Percentiles rank a stretch among this genome's conserved stretches.
Conservation (phyloP, 2,888 invertebrate species). For the Emmelina monodactyla region DNA sequence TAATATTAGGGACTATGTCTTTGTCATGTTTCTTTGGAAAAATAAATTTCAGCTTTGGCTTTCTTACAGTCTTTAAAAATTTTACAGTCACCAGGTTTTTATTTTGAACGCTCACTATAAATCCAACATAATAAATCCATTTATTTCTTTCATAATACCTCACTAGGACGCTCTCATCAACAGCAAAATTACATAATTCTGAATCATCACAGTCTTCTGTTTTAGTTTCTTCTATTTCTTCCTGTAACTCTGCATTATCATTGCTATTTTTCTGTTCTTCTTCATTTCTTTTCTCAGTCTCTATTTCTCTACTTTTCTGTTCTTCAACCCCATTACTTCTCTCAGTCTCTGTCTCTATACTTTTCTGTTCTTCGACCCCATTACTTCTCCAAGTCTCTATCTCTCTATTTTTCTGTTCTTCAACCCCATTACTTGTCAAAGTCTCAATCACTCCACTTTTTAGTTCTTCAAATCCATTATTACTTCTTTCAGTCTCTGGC, state of each 20-base stretch:
- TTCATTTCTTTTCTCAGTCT: neutral
- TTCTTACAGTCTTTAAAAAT: neutral
- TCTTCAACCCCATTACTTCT: neutral
- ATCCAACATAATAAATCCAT: neutral
- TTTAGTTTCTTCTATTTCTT: constrained; percentile 5
- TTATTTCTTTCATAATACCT: constrained; percentile 1
- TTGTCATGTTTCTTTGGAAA: neutral
- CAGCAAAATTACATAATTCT: constrained; percentile 2
- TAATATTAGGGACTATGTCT: neutral
- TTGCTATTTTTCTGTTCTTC: neutral
- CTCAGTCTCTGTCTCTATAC: constrained; percentile 4
- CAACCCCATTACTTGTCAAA: too few species aligned
- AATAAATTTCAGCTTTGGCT: neutral
- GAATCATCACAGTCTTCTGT: constrained; percentile 3
- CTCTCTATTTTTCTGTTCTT: too few species aligned
- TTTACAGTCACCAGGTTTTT: constrained; percentile 12
- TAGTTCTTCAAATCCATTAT: too few species aligned
- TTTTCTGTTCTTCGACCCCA: too few species aligned
- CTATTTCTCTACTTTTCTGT: too few species aligned
- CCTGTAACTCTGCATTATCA: constrained; percentile 4
- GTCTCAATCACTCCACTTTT: too few species aligned
- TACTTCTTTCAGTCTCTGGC: too few species aligned
- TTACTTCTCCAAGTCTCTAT: too few species aligned
- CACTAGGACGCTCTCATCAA: constrained; percentile 3
- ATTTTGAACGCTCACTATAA: neutral